phyloP scores from a whole-genome alignment of 2,113 vertebrate species.

The Seriola dumerili region DNA sequence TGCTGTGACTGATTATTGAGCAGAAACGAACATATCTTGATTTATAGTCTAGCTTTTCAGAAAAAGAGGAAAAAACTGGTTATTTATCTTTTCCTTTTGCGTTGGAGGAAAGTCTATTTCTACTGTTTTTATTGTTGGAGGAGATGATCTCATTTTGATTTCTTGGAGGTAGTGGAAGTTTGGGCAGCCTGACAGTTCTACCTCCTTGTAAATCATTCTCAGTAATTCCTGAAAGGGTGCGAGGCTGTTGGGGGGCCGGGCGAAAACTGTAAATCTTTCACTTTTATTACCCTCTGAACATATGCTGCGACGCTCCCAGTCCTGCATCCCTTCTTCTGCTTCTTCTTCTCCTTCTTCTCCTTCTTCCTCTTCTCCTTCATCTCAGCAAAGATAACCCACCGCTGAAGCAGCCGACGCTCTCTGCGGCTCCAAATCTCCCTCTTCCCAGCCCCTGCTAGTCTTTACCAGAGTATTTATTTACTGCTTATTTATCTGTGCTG shows the following conservation, averaged over 20 bases:
- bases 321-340: slow-evolving; percentile 88
- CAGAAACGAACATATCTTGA: neutral
- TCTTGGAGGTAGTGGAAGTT: slow-evolving; percentile 75
- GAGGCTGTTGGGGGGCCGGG: slow-evolving; percentile 95
- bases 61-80: slow-evolving; percentile 11
- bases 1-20: neutral
- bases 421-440: slow-evolving; percentile 61
- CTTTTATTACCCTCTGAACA: slow-evolving; percentile 99
- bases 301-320: slow-evolving; percentile 94
- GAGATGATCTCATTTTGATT: slow-evolving; percentile 66
- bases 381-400: slow-evolving; percentile 85
- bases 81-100: slow-evolving; percentile 22
- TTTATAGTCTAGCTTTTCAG: neutral
- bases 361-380: slow-evolving; percentile 45
- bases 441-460: slow-evolving; percentile 17
- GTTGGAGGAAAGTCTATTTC: neutral
- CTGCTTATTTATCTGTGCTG: slow-evolving; percentile 1
- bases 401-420: slow-evolving; percentile 85
- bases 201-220: slow-evolving; percentile 98
- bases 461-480: slow-evolving; percentile 20
- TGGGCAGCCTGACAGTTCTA: slow-evolving; percentile 94
- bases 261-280: slow-evolving; percentile 99
- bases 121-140: slow-evolving; percentile 49
- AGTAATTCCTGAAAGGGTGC: slow-evolving; percentile 99
- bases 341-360: slow-evolving; percentile 67